Evolutionary conservation across 2,113 vertebrate genomes (phyloP), one percentile per base, ranked within the genome.

Genomic region (Catagonus wagneri): DNA sequence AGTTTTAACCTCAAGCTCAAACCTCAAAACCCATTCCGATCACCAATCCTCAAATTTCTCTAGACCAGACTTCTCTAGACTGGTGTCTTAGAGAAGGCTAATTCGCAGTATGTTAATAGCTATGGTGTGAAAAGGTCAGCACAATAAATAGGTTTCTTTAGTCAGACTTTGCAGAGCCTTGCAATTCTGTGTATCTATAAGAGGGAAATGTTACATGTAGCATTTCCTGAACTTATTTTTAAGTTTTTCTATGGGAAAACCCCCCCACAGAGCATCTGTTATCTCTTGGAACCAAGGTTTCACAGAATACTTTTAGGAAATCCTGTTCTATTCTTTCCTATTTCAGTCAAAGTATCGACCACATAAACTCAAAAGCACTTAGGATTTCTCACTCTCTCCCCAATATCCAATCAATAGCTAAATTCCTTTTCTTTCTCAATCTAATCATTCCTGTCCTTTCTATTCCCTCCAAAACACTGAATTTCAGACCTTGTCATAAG

Each of bases 171-270:
- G 83, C 85, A 84, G n/a, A 87, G 69, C 76, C 56, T 78, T 88
- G 71, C 20, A 63, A 23, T 91, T 58, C 36, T 83, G 81, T 87
- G 50, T 85, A 95, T 89, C 78, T 93, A 88, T 54, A 90, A 93
- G 54, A 86, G 5, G 54, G 44, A 87, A 90, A 96, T 23, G 83
- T 52, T 90, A 72, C 69, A 95, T 85, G 92, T 65, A 94, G 68
- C 72, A 89, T 94, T 94, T 95, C 81, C 81, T 95, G 71, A 88
- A 87, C 78, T 96, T 90, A 92, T 96, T 96, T 97, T 97, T 90
- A 97, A 92, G 50, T 80, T 52, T 87, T 80, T 92, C 34, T n/a
- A n/a, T n/a, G n/a, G n/a, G n/a, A n/a, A n/a, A n/a, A n/a, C n/a
- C 56, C n/a, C 76, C n/a, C 79, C 63, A 80, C 16, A 6, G 16